Evolutionary conservation across 2,797 vertebrate species (phyloP), one percentile per base, ranked within the genome.

Genomic region (Phalloptychus januarius): DNA sequence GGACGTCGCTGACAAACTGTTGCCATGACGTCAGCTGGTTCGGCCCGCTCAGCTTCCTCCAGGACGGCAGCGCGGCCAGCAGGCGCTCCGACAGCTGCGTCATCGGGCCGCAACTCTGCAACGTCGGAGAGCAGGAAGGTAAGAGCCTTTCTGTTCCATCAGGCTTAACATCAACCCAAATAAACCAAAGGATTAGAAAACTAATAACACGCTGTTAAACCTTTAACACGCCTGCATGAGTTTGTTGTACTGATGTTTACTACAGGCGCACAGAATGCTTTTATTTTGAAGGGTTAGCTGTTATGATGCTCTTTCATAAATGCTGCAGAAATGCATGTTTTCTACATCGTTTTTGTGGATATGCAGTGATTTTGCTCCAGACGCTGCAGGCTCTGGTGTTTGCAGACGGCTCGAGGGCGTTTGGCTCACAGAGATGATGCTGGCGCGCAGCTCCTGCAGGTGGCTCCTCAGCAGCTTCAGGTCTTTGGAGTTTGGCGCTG

Each of bases 21-120:
- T 99, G 98, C 95, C 97, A 96, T 0, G 98, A 99, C 88, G 96
- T 98, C 67, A 99, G 94, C 93, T 99, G 98, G 92, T 99, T 99
- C 67, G 98, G 98, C 16, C 98, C 98, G 31, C 96, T 97, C 78
- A 96, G 91, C 90, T 97, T 99, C 91, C 98, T 97, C 98, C 98
- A 99, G 36, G 96, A 90, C n/a, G 98, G 97, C 85, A 99, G 93
- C 0, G 93, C 95, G 63, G 96, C 95, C 78, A 99, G 90, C 88
- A 99, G 92, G 52, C 97, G 98, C 95, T 99, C 98, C 56, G 97
- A 97, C 65, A 99, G 91, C 71, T 96, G 92, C 48, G 97, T 98
- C 96, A 98, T 97, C 7, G 96, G 95, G 74, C 95, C 94, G 69
- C 97, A 98, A 61, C 89, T 94, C 98, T 99, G 92, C 42, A 75